These are phyloP conservation scores for Crocodylus rhombifer DNA, from an alignment of 2,797 vertebrate genomes.

Conservation along the genomic window DNA sequence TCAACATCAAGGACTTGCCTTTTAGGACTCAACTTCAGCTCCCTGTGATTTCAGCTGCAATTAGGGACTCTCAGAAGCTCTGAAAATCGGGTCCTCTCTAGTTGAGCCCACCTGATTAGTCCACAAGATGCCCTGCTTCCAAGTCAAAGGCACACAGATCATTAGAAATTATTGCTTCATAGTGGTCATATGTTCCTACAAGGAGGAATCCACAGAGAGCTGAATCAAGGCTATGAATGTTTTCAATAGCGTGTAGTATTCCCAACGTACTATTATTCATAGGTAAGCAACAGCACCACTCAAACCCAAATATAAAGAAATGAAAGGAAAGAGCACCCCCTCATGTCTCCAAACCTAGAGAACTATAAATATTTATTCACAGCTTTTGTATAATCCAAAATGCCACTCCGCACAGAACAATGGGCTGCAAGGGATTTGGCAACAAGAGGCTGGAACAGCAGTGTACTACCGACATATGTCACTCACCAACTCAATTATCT, in stretches of 20 bases:
- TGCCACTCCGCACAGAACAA: not conserved
- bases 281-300: not conserved
- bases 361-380: constrained; percentile 61
- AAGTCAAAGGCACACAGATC: too few relatives aligned
- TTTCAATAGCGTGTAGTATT: not conserved
- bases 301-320: not conserved
- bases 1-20: too few relatives aligned
- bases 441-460: not conserved
- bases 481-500: constrained; percentile 15
- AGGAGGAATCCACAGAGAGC: not conserved
- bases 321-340: not conserved
- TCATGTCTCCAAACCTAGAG: not conserved
- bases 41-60: too few relatives aligned
- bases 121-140: too few relatives aligned
- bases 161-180: too few relatives aligned
- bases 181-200: too few relatives aligned
- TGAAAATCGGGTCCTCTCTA: too few relatives aligned
- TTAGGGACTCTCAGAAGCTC: too few relatives aligned
- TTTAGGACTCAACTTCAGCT: too few relatives aligned
- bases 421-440: not conserved
- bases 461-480: not conserved
- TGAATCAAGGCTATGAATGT: not conserved
- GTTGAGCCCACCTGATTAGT: too few relatives aligned
- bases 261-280: not conserved
- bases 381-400: constrained; percentile 20